phyloP scores from a whole-genome alignment of 2,113 vertebrate species.

The Calidris pugnax region DNA sequence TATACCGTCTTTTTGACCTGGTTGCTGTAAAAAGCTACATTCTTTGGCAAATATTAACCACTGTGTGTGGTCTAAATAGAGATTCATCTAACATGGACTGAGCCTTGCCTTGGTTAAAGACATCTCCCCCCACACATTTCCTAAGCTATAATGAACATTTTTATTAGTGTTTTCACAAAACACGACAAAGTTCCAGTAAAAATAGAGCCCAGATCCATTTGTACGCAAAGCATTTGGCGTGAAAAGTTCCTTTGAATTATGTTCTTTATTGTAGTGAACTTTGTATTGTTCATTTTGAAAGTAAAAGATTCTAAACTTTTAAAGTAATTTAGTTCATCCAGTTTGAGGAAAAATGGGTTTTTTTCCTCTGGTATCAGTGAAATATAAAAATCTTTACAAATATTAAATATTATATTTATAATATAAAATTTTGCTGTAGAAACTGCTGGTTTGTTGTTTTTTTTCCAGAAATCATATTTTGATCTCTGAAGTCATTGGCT shows the following conservation, averaged over 20 bases:
- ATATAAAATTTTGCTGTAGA: neutral
- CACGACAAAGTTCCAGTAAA: slow-evolving; percentile 50
- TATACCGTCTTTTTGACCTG: slow-evolving; percentile 70
- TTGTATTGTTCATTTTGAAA: neutral
- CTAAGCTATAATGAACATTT: slow-evolving; percentile 61
- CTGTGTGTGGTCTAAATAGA: slow-evolving; percentile 77
- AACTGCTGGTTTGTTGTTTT: neutral
- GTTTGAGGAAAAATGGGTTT: neutral
- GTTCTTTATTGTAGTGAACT: neutral
- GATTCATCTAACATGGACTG: slow-evolving; percentile 19
- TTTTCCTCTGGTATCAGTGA: neutral
- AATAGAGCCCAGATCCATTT: slow-evolving; percentile 40
- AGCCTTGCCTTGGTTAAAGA: slow-evolving; percentile 67
- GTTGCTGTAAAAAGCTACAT: slow-evolving; percentile 70
- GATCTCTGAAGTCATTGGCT: slow-evolving; percentile 1
- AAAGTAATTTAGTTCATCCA: neutral
- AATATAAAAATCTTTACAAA: neutral
- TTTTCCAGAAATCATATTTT: neutral
- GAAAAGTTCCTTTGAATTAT: neutral
- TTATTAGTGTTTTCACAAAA: slow-evolving; percentile 65
- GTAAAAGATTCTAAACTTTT: neutral
- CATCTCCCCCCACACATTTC: slow-evolving; percentile 69
- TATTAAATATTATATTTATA: neutral
- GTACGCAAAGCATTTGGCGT: neutral
- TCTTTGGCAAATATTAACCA: slow-evolving; percentile 74